Conservation (phyloP, 2,888 invertebrate genomes). For the Ornithoptera alexandrae region DNA sequence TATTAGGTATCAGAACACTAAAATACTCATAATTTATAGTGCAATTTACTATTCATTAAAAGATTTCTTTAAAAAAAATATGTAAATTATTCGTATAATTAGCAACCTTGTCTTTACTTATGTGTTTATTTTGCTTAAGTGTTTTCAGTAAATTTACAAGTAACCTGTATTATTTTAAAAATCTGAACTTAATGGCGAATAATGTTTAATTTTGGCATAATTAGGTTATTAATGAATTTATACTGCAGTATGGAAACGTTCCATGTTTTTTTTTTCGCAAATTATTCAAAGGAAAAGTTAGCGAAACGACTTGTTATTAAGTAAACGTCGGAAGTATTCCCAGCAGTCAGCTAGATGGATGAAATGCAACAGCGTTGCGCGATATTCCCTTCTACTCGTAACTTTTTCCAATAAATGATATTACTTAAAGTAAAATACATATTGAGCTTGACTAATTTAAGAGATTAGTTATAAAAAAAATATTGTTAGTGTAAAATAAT, state of each 20-base stretch:
- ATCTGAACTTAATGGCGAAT: background rate
- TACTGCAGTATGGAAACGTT: background rate
- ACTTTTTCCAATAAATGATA: background rate
- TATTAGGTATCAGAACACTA: no score
- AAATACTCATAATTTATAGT: no score
- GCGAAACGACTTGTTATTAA: slow-evolving; percentile 14
- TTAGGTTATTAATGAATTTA: slow-evolving; percentile 4
- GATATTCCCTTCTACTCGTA: background rate
- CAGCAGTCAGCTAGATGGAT: slow-evolving; percentile 1
- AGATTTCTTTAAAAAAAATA: no score
- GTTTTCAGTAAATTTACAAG: no score
- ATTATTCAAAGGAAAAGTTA: slow-evolving; percentile 11
- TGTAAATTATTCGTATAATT: no score
- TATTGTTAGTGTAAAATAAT: no score
- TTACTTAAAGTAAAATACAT: no score
- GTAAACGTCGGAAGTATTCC: slow-evolving; percentile 12
- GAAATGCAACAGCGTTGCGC: background rate
- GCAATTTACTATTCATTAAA: no score
- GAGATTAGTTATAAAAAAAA: no score
- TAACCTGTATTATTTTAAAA: background rate
- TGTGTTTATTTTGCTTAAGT: no score
- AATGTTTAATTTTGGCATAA: background rate
- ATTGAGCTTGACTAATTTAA: no score
- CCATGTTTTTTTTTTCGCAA: background rate
- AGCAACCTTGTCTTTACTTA: no score